phyloP scores from a whole-genome alignment of 2,888 invertebrate genomes.

The Miltochrista miniata region DNA sequence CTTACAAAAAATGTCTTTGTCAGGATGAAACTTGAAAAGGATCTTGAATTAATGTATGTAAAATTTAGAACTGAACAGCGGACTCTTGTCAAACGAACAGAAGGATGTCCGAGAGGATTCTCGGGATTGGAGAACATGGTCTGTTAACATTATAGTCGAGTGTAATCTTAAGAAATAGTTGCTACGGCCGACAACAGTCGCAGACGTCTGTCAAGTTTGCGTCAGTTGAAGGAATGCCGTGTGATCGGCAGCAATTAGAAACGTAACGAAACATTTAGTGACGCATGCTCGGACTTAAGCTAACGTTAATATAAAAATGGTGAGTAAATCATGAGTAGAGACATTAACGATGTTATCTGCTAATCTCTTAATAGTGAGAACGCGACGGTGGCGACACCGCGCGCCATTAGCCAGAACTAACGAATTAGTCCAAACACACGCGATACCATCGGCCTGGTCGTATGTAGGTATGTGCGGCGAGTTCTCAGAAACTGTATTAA shows the following conservation, averaged over 20 bases:
- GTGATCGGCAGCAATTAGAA: not conserved
- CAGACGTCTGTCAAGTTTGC: not conserved
- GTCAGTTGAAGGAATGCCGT: not conserved
- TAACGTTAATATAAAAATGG: constrained; percentile 6
- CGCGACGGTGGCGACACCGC: constrained; percentile 11
- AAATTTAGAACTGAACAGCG: too few relatives aligned
- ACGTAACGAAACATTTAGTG: not conserved
- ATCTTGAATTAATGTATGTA: too few relatives aligned
- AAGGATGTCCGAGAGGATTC: too few relatives aligned
- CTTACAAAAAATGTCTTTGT: too few relatives aligned
- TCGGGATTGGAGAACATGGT: too few relatives aligned
- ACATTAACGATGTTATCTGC: constrained; percentile 33
- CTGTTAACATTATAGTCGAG: too few relatives aligned
- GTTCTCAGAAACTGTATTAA: constrained; percentile 41
- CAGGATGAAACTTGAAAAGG: too few relatives aligned
- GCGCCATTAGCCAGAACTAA: constrained; percentile 12
- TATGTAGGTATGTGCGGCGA: constrained; percentile 22
- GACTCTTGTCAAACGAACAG: too few relatives aligned
- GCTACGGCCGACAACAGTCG: not conserved
- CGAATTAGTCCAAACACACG: constrained; percentile 30
- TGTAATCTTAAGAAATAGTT: too few relatives aligned
- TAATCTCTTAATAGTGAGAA: constrained; percentile 30
- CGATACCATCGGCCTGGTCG: constrained; percentile 24
- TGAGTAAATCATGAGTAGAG: constrained; percentile 11
- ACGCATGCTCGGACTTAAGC: not conserved